A percentile compares a stretch with the other conserved stretches of the same genome.
These are phyloP conservation scores for Anarsia innoxiella DNA, from an alignment of 2,888 invertebrate genomes.

Conservation along the genomic window DNA sequence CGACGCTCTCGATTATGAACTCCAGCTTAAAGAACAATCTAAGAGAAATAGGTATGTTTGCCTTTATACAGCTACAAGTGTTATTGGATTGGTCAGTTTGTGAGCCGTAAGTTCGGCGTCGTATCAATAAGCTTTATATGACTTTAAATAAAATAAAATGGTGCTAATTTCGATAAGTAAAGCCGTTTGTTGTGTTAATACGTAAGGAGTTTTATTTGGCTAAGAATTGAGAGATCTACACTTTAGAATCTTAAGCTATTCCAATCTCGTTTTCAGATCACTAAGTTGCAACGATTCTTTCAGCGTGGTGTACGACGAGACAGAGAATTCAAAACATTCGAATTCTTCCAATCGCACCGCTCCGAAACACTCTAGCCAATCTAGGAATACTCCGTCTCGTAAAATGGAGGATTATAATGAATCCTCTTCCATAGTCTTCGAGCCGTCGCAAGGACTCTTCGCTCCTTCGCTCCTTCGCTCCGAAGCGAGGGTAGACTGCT, in stretches of 20 bases:
- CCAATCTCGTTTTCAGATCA: constrained; percentile 49
- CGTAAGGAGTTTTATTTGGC: too few relatives aligned
- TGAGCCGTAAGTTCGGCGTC: too few relatives aligned
- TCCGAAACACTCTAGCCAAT: neutral
- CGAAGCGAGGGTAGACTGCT: neutral
- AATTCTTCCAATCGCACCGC: constrained; percentile 1
- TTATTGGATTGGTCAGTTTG: too few relatives aligned
- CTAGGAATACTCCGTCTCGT: constrained; percentile 24
- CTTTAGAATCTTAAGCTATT: too few relatives aligned
- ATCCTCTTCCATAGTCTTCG: constrained; percentile 2
- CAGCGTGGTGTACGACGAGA: constrained; percentile 61
- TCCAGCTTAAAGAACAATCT: constrained; percentile 35
- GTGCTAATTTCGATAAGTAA: too few relatives aligned
- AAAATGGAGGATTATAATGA: constrained; percentile 39
- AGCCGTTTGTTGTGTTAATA: too few relatives aligned
- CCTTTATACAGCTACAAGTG: too few relatives aligned
- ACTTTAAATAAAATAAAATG: too few relatives aligned
- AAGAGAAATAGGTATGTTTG: constrained; percentile 45
- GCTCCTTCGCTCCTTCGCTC: too few relatives aligned
- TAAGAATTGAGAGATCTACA: too few relatives aligned
- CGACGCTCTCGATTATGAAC: constrained; percentile 41
- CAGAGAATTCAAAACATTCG: constrained; percentile 29
- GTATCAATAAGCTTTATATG: too few relatives aligned
- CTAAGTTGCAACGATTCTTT: constrained; percentile 65
- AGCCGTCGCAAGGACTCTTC: neutral